Evolutionary conservation across 2,888 invertebrate species (phyloP), one percentile per base, ranked within the genome.

Genomic region (Keiferia lycopersicella): DNA sequence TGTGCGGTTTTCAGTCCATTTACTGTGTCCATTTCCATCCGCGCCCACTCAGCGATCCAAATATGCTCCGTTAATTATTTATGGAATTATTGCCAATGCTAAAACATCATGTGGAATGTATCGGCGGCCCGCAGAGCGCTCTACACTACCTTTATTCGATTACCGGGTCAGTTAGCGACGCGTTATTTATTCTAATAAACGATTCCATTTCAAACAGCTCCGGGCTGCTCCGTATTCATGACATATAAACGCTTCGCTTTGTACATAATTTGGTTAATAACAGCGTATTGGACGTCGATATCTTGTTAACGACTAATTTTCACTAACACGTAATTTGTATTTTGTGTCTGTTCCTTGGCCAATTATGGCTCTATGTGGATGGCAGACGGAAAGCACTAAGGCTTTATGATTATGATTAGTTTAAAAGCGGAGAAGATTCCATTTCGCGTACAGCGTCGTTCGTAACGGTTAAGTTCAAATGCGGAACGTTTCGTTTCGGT

Each of bases 1-100:
- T 81, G 80, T 91, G 91, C 82, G 91, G 91, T 90, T 86, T 84
- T 78, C 86, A 87, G 89, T 89, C 89, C 91, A 91, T 91, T 91
- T 89, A 86, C 75, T 81, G 88, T 88, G 84, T 88, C 88, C 86
- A 88, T 88, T 88, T 85, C 82, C 84, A 87, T 85, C 86, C 83
- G 82, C 75, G 78, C 75, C 81, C 88, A 82, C 83, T 86, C 85
- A 79, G 70, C 79, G 77, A 69, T 75, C 77, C 82, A 81, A 86
- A 89, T 88, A 82, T 83, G 81, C 76, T 78, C 78, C 80, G 88
- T 91, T 86, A 86, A 90, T 89, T 87, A 91, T 91, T 90, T 88
- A 91, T 86, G 84, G 85, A 84, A 86, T 87, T 87, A 87, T 88
- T 86, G 80, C 81, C 82, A 78, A 81, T 79, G 80, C 81, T 84